Percentiles rank a stretch among this genome's conserved stretches.
These are phyloP conservation scores for Hippolais icterina DNA, from an alignment of 2,113 vertebrate species.

Conservation along the genomic window DNA sequence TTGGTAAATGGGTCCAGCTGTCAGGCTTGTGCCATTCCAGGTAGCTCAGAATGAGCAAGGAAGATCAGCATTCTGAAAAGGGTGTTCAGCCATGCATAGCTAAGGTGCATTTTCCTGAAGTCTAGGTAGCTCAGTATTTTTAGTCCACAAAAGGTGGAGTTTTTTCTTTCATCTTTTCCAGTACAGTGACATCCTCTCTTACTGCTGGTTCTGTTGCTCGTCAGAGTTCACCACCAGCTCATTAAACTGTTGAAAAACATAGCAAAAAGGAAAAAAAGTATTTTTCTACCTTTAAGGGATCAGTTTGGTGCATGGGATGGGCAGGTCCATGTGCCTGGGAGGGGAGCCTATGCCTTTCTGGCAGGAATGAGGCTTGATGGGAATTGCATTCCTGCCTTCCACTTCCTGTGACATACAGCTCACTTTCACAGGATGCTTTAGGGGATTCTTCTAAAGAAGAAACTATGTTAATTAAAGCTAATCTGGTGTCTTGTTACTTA, in stretches of 20 bases:
- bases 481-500: not conserved
- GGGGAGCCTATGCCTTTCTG: not conserved
- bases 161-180: not conserved
- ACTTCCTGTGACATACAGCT: not conserved
- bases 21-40: not conserved
- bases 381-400: not conserved
- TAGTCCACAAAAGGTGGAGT: not conserved
- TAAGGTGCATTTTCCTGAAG: not conserved
- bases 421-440: not conserved
- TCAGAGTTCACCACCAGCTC: not conserved
- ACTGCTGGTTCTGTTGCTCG: not conserved
- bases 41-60: not conserved
- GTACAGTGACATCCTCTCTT: not conserved
- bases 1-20: not conserved
- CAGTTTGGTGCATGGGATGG: not conserved
- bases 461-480: not conserved
- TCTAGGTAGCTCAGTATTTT: not conserved
- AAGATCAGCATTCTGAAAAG: not conserved
- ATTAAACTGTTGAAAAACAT: not conserved
- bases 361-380: not conserved
- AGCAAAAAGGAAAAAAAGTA: rapidly evolving
- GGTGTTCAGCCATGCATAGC: not conserved
- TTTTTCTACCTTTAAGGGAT: not conserved
- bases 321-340: not conserved
- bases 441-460: not conserved